Evolutionary conservation across 2,888 invertebrate genomes (phyloP), one percentile per base, ranked within the genome.

Genomic region (Eucera pruinosa): DNA sequence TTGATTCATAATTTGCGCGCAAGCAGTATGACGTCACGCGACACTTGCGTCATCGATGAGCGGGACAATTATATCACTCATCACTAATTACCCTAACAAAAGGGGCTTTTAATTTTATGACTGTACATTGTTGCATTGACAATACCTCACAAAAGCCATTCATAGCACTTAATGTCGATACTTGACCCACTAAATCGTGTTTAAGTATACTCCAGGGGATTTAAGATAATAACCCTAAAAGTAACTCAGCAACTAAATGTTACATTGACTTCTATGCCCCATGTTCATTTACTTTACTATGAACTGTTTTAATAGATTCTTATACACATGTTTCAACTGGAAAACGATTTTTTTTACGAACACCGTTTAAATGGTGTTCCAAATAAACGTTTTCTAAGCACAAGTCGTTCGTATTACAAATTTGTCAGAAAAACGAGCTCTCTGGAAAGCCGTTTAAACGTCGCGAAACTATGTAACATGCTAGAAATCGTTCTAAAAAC

Each of bases 71-170:
- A 45, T 11, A 9, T 68, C n/a, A 23, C 36, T 15, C 11, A 11
- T 47, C 6, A 13, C 4, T 68, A 52, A 71, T 58, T 43, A 50
- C 5, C 11, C 18, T 25, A 9, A 43, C 18, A 52, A 36, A 20
- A n/a, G 25, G 33, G 18, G 27, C 33, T 15, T 43, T 45, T 43
- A 71, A 25, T 43, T 52, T 50, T 13, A 15, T 5, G 18, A 25
- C 6, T 15, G 1, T 23, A 20, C 9, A 43, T 13, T 58, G 47
- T 47, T n/a, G 2, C 7, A 27, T 30, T 23, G 25, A 18, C 43
- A 9, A 39, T 20, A 33, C 13, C 15, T 11, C 15, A 48, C 11
- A 60, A 50, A 18, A 36, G 9, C 27, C 25, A 15, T 13, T 64
- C n/a, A 18, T 2, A 3, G 0, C 25, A 9, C n/a, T n/a, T 15